A percentile compares a stretch with the other conserved stretches of the same genome.
These are phyloP conservation scores for Gavialis gangeticus DNA, from an alignment of 2,113 vertebrate species.

Conservation along the genomic window DNA sequence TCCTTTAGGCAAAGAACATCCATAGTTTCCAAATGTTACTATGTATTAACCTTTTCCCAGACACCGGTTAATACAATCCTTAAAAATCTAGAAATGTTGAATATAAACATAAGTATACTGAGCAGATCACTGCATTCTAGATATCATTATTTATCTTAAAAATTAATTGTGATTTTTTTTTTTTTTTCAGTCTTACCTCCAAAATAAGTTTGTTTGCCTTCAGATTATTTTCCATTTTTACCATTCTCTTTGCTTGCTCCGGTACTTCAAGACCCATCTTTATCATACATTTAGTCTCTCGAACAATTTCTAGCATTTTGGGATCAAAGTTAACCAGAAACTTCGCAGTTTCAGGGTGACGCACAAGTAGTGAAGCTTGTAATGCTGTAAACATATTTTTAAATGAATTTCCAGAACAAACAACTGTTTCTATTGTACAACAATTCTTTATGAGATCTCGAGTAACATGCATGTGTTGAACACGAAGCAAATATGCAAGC, in stretches of 20 bases:
- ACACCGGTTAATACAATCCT: too few species aligned
- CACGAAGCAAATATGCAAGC: neutral
- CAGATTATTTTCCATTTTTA: conserved; percentile 78
- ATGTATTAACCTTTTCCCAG: neutral
- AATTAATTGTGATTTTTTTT: neutral
- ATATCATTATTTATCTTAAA: neutral
- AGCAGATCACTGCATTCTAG: neutral
- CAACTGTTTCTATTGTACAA: neutral
- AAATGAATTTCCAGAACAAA: neutral
- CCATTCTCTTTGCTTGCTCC: conserved; percentile 78
- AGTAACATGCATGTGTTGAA: neutral
- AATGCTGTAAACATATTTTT: conserved; percentile 77
- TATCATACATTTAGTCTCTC: conserved; percentile 86
- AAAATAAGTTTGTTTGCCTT: conserved; percentile 75
- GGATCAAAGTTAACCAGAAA: conserved; percentile 87
- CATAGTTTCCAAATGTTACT: neutral
- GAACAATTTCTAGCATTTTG: conserved; percentile 82
- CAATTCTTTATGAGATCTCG: neutral
- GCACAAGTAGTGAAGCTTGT: conserved; percentile 81
- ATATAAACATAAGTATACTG: neutral
- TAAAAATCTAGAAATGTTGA: neutral
- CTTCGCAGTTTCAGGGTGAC: conserved; percentile 81
- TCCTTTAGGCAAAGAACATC: neutral
- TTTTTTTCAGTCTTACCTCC: conserved; percentile 75
- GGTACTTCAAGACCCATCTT: conserved; percentile 87